These are phyloP conservation scores for Microctenopoma lineatum DNA, from an alignment of 2,797 vertebrate species.

Conservation along the genomic window DNA sequence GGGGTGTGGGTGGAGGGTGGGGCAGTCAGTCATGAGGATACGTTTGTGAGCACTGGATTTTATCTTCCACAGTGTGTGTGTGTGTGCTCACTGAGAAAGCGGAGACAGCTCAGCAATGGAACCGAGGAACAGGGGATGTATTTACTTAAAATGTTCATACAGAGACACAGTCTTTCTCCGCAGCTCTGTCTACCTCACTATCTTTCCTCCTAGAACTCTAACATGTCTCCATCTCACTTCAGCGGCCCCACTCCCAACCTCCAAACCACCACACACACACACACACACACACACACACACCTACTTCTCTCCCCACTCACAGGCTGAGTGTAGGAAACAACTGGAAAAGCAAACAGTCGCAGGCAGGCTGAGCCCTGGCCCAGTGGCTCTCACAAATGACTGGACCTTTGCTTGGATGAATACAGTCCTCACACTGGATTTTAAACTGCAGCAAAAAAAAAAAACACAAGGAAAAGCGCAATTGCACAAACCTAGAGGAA, in stretches of 20 bases:
- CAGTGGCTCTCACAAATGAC: slow-evolving; percentile 71
- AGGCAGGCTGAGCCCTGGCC: slow-evolving; percentile 59
- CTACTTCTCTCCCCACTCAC: slow-evolving; percentile 62
- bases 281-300: slow-evolving; percentile 38
- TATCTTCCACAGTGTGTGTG: slow-evolving; percentile 26
- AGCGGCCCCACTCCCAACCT: slow-evolving; percentile 33
- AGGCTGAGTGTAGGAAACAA: slow-evolving; percentile 76
- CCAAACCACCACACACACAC: slow-evolving; percentile 40
- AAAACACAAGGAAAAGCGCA: slow-evolving; percentile 56
- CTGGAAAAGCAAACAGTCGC: slow-evolving; percentile 82
- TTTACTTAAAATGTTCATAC: slow-evolving; percentile 34
- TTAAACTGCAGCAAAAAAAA: slow-evolving; percentile 61
- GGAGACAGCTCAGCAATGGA: slow-evolving; percentile 8
- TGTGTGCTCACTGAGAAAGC: not conserved
- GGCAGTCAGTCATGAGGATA: slow-evolving; percentile 63
- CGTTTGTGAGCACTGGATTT: slow-evolving; percentile 51
- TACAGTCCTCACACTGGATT: slow-evolving; percentile 72
- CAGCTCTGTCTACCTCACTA: slow-evolving; percentile 40
- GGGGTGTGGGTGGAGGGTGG: too few relatives aligned
- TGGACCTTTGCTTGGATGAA: slow-evolving; percentile 74
- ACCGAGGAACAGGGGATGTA: slow-evolving; percentile 51
- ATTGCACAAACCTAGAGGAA: slow-evolving; percentile 68
- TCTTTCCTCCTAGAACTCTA: slow-evolving; percentile 57
- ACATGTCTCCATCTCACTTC: slow-evolving; percentile 55
- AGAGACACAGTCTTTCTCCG: slow-evolving; percentile 25